phyloP scores from a whole-genome alignment of 2,113 vertebrate genomes.

The Chroicocephalus ridibundus region DNA sequence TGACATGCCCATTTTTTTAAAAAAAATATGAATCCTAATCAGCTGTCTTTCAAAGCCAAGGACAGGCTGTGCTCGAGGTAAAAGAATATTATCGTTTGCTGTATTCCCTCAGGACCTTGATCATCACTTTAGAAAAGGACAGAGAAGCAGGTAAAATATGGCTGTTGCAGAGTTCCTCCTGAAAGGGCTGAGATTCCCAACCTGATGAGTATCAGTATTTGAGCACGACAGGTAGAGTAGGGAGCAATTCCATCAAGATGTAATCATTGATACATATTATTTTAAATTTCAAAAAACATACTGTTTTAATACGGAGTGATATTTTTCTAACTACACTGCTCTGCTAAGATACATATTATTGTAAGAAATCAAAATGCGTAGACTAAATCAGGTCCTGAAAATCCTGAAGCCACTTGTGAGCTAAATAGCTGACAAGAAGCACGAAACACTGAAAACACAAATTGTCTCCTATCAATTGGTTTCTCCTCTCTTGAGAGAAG shows the following conservation, averaged over 20 bases:
- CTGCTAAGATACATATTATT: background rate
- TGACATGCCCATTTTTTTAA: background rate
- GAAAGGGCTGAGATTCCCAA: background rate
- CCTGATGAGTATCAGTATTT: rapidly evolving
- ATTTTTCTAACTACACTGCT: background rate
- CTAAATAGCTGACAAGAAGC: background rate
- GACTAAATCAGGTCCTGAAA: background rate
- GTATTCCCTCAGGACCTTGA: background rate
- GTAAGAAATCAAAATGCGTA: background rate
- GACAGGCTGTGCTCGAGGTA: background rate
- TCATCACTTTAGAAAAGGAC: background rate
- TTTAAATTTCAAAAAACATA: background rate
- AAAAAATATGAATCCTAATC: background rate
- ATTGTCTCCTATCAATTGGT: background rate
- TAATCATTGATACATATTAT: background rate
- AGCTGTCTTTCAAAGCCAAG: background rate
- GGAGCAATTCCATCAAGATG: background rate
- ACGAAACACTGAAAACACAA: background rate
- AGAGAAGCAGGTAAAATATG: background rate
- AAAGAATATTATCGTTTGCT: background rate
- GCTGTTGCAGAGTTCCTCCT: background rate
- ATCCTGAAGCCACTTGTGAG: background rate
- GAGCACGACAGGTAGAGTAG: background rate
- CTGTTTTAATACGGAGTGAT: background rate
- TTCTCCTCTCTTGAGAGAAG: background rate